Evolutionary conservation across 2,888 invertebrate genomes (phyloP), one percentile per base, ranked within the genome.

Genomic region (Lymantria dispar): DNA sequence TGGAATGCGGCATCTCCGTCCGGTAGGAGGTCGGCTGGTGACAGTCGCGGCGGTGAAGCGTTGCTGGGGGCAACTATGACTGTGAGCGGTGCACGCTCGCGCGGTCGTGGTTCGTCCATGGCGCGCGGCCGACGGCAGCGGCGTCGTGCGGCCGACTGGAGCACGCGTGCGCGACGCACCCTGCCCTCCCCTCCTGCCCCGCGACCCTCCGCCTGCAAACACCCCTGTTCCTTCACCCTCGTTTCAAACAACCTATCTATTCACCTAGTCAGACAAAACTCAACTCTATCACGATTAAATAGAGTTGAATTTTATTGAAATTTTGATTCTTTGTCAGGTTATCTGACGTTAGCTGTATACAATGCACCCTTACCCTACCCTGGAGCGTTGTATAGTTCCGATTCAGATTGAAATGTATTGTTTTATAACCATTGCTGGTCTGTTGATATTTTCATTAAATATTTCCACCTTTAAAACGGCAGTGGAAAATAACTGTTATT

Each of bases 1-100:
- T 98, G 98, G 91, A 98, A 98, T 52, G 98, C 97, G 50, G 97
- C 96, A 84, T 96, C 94, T 68, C 95, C 94, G 80, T 97, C 95
- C 74, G 96, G 94, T 10, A 91, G 81, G n/a, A 92, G 76, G 76
- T 91, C 91, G 44, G 94, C 94, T 51, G 94, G 95, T 68, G 94
- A 91, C 7, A 91, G 80, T 86, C 78, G 90, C 75, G 82, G 94
- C 80, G 89, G 94, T 84, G 85, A 94, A 78, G 92, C 94, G 80
- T 94, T 93, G 88, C 93, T 94, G 62, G 94, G 93, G 60, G 94
- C 92, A 72, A 94, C 94, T 66, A 92, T 92, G 70, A 92, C 92
- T 47, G 92, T 91, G 69, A 92, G 88, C 50, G 91, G 91, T 70
- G 84, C 89, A 70, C 91, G 89, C 64, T 91, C 91, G 56, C 90